Evolutionary conservation across 2,797 vertebrate genomes (phyloP).

Genomic region (Enteromius argenteus): DNA sequence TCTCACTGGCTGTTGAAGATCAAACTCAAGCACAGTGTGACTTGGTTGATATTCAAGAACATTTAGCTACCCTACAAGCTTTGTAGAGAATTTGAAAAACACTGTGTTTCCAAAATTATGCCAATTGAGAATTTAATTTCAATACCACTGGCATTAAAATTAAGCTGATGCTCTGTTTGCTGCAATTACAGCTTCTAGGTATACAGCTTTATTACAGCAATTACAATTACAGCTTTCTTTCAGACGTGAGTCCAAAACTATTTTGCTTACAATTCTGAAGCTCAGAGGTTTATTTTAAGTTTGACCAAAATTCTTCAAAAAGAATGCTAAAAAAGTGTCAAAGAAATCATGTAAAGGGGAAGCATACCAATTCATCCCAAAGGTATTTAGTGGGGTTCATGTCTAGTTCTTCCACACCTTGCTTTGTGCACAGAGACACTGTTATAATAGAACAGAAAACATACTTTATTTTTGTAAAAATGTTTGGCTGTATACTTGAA

Average conservation of each 20-base stretch:
- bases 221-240: neutral
- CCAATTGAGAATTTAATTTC: neutral
- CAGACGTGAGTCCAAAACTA: neutral
- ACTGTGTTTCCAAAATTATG: neutral
- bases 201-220: no score
- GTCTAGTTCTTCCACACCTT: neutral
- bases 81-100: neutral
- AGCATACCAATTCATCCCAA: neutral
- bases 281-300: neutral
- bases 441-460: neutral
- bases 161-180: neutral
- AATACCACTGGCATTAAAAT: neutral
- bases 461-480: neutral
- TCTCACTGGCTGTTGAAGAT: constrained; percentile 10
- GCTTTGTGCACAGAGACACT: neutral
- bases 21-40: constrained; percentile 15
- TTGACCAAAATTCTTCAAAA: neutral
- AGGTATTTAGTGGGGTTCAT: neutral
- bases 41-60: neutral
- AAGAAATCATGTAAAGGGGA: neutral
- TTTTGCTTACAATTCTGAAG: neutral
- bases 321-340: neutral
- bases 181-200: neutral
- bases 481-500: constrained; percentile 2
- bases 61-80: neutral